phyloP scores from a whole-genome alignment of 2,113 vertebrate genomes.

The Megaleporinus macrocephalus region DNA sequence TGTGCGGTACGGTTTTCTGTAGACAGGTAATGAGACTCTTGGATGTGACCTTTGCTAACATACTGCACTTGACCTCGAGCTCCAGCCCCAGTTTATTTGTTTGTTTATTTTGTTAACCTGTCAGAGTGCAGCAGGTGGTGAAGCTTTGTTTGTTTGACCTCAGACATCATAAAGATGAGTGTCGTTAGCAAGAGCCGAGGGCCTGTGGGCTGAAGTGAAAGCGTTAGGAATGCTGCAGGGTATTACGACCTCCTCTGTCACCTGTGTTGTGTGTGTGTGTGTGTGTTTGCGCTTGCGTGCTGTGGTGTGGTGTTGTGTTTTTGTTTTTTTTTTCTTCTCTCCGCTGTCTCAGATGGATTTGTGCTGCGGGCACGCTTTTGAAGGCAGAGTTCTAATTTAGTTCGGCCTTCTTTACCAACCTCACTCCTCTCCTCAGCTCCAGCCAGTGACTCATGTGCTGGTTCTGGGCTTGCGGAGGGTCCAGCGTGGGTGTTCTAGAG shows the following conservation, averaged over 20 bases:
- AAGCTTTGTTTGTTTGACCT: constrained; percentile 25
- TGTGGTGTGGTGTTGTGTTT: no score
- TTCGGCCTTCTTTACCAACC: not conserved
- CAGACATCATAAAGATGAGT: not conserved
- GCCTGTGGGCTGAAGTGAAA: constrained; percentile 3
- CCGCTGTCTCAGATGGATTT: constrained; percentile 4
- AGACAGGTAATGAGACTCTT: not conserved
- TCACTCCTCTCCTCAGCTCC: constrained; percentile 14
- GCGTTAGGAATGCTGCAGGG: not conserved
- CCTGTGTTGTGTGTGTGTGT: not conserved
- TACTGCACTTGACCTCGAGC: not conserved
- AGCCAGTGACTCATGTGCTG: constrained; percentile 21
- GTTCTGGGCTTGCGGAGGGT: constrained; percentile 13
- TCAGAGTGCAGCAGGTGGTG: not conserved
- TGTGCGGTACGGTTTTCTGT: not conserved
- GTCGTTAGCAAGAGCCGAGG: not conserved
- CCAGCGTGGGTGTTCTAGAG: constrained; percentile 46
- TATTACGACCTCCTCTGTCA: not conserved
- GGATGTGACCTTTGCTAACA: not conserved
- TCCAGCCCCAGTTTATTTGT: not conserved
- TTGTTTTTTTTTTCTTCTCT: not conserved
- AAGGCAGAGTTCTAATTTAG: not conserved
- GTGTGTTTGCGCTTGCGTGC: not conserved
- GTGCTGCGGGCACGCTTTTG: not conserved
- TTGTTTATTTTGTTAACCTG: no score